Percentiles rank a stretch among this genome's conserved stretches.
Evolutionary conservation across 2,888 invertebrate genomes (phyloP).

Genomic region (Nomada hirtipes): DNA sequence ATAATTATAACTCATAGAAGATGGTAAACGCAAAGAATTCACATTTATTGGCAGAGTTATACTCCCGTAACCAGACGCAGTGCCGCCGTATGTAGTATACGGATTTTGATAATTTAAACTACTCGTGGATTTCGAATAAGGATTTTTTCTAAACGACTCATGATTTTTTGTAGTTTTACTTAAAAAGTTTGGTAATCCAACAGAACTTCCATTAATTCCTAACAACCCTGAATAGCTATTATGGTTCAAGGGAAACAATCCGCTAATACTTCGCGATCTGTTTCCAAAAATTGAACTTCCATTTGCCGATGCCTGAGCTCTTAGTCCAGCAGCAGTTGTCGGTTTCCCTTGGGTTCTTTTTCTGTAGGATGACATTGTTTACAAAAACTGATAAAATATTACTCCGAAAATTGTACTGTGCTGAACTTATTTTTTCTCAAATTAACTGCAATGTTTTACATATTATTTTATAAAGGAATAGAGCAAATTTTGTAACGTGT

Average conservation of each 20-base stretch:
- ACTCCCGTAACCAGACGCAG: slow-evolving; percentile 89
- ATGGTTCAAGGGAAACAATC: slow-evolving; percentile 79
- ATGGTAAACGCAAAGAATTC: slow-evolving; percentile 86
- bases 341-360: slow-evolving; percentile 82
- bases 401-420: slow-evolving; percentile 10
- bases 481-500: not conserved
- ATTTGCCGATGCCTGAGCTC: slow-evolving; percentile 83
- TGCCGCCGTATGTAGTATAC: slow-evolving; percentile 87
- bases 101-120: slow-evolving; percentile 85
- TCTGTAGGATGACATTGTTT: slow-evolving; percentile 81
- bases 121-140: slow-evolving; percentile 81
- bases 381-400: slow-evolving; percentile 33
- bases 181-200: slow-evolving; percentile 73
- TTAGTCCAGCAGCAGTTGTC: slow-evolving; percentile 82
- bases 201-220: slow-evolving; percentile 75
- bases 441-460: slow-evolving; percentile 10
- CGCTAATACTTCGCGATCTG: slow-evolving; percentile 80
- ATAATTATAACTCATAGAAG: slow-evolving; percentile 81
- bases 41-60: slow-evolving; percentile 87
- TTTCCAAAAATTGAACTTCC: slow-evolving; percentile 83
- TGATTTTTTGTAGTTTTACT: slow-evolving; percentile 70
- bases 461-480: slow-evolving; percentile 9
- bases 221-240: slow-evolving; percentile 79
- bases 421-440: not conserved
- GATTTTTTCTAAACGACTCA: slow-evolving; percentile 77